Base-by-base conservation (phyloP, 1,140 invertebrate genomes). In the Scaptomyza hsui region DNA sequence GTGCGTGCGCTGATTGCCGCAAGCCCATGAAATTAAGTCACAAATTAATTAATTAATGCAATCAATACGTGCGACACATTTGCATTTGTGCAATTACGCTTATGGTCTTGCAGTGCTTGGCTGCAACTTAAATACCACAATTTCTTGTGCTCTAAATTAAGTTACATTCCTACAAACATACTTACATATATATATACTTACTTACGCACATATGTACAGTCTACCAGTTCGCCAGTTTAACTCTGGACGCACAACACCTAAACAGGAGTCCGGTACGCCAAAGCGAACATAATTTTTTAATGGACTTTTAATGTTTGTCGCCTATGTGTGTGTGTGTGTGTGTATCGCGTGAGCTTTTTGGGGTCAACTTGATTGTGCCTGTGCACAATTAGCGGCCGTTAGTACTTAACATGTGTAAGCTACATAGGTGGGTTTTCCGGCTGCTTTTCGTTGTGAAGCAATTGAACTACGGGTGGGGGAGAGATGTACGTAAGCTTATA, bases 31-130 rank as follows among this genome's bases (percentile, higher is more conserved):
- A 89, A 89, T 89, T 81, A 81, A 89, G 80, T 89, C 86, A 86
- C 86, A 89, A 89, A 89, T 89, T 89, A 89, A 89, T 89, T 89
- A 89, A 89, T 89, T 89, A 89, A 89, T 89, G 81, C 86, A 89
- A 89, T 89, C 85, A 89, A 89, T 89, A 89, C 80, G 78, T 77
- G 72, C 75, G 80, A 89, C 85, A 89, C 85, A 89, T 75, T 89
- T 86, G 85, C 85, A 82, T 83, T 85, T 81, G 26, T 29, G 62
- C 81, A 86, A 83, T 83, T 83, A 85, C 79, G 79, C 83, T 83
- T 83, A 83, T 83, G 80, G 63, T 63, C 75, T 62, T 45, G 37
- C 60, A 42, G n/a, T 21, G 60, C 77, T 64, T 26, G 74, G 59
- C 37, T 64, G 62, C 73, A 35, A 52, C 26, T 65, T 59, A 48